These are phyloP conservation scores for Mirza zaza DNA, from an alignment of 2,113 vertebrate species.

Conservation along the genomic window DNA sequence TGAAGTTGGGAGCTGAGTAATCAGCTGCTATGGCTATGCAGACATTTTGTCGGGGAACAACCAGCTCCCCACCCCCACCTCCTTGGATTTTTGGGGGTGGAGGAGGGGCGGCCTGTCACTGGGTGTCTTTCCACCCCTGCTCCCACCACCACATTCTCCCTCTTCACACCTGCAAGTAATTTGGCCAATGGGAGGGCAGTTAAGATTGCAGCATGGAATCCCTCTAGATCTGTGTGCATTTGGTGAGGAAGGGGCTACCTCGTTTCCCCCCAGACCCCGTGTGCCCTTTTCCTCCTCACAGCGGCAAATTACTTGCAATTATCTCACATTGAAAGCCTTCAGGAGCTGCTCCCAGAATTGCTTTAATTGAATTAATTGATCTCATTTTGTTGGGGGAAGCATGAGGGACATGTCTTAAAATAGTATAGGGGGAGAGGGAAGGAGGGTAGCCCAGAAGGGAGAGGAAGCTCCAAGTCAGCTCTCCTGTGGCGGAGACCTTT, in stretches of 20 bases:
- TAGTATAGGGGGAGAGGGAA: constrained; percentile 9
- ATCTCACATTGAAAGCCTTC: constrained; percentile 83
- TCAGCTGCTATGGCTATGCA: constrained; percentile 51
- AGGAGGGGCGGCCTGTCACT: constrained; percentile 43
- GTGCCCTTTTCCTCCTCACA: constrained; percentile 57
- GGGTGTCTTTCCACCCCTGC: constrained; percentile 37
- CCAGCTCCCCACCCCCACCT: constrained; percentile 52
- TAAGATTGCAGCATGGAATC: constrained; percentile 68
- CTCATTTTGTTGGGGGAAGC: constrained; percentile 70
- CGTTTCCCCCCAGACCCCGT: constrained; percentile 4
- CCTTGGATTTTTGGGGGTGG: neutral
- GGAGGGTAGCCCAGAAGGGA: neutral
- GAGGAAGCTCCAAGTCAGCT: neutral
- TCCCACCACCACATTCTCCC: neutral
- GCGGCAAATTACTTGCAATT: constrained; percentile 89
- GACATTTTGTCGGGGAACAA: constrained; percentile 50
- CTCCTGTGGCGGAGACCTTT: neutral
- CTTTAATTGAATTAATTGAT: constrained; percentile 76
- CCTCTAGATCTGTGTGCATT: constrained; percentile 57
- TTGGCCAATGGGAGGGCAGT: constrained; percentile 76
- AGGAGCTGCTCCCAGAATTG: constrained; percentile 82
- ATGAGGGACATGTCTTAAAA: constrained; percentile 71
- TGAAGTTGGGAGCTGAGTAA: constrained; percentile 73
- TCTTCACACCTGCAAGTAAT: constrained; percentile 82
- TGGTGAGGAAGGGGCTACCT: neutral